Percentiles rank a stretch among this genome's conserved stretches.
These are phyloP conservation scores for Phoenicopterus ruber DNA, from an alignment of 2,113 vertebrate species.

Conservation along the genomic window DNA sequence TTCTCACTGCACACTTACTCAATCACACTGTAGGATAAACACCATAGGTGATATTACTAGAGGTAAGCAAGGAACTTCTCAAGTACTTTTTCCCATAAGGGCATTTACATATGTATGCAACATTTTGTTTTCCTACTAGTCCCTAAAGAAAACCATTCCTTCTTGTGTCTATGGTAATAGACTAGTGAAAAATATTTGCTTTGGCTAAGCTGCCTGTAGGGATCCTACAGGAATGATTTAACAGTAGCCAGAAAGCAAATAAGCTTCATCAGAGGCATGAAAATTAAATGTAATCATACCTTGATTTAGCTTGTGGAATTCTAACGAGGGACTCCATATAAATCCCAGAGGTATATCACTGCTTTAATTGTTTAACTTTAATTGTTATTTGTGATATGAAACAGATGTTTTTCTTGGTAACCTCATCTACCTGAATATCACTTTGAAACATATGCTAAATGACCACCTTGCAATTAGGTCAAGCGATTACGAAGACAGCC, in stretches of 20 bases:
- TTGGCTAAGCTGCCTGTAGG: neutral
- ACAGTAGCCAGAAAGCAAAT: neutral
- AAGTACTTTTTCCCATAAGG: neutral
- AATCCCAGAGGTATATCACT: neutral
- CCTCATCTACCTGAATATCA: neutral
- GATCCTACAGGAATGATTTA: neutral
- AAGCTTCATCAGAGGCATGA: neutral
- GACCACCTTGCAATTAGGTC: slow-evolving; percentile 10
- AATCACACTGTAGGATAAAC: neutral
- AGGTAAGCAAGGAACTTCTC: neutral
- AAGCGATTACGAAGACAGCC: neutral
- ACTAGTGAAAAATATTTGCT: neutral
- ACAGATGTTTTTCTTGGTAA: slow-evolving; percentile 30
- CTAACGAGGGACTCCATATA: neutral
- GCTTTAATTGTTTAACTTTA: slow-evolving; percentile 32
- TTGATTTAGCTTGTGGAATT: neutral
- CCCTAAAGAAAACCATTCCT: neutral
- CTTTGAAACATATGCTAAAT: slow-evolving; percentile 3
- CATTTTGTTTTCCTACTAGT: neutral
- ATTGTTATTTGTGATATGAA: slow-evolving; percentile 39
- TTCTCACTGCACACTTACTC: neutral
- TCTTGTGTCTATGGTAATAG: neutral
- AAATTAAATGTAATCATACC: slow-evolving; percentile 11
- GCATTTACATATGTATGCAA: neutral
- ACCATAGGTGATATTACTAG: neutral